phyloP scores from a whole-genome alignment of 2,888 invertebrate genomes.

The Brachyptera risi region DNA sequence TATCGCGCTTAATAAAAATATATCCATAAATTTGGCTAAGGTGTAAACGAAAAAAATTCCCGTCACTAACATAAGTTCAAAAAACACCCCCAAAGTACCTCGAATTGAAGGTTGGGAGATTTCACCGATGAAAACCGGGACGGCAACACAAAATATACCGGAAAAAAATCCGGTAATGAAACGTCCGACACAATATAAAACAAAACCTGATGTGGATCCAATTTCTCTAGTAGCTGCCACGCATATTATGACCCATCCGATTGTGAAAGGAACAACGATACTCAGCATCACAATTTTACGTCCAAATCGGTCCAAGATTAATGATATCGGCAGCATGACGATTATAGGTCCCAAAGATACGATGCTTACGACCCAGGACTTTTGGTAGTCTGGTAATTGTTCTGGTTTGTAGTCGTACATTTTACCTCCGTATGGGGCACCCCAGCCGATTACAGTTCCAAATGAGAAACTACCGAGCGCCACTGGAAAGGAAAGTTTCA shows the following conservation, averaged over 20 bases:
- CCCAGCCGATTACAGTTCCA: background rate
- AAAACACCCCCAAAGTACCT: constrained; percentile 80
- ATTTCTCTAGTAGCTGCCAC: too few relatives aligned
- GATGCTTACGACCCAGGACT: constrained; percentile 69
- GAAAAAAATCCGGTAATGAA: constrained; percentile 68
- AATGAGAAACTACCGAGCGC: background rate
- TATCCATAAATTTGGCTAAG: constrained; percentile 57
- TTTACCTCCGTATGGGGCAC: background rate
- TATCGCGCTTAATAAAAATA: constrained; percentile 60
- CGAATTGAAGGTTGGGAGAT: constrained; percentile 77
- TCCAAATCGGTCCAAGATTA: constrained; percentile 64
- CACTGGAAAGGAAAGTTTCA: background rate
- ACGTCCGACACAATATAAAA: too few relatives aligned
- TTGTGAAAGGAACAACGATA: constrained; percentile 60
- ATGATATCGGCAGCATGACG: constrained; percentile 68
- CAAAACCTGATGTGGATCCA: too few relatives aligned
- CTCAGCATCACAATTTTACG: constrained; percentile 64
- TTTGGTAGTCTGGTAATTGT: too few relatives aligned
- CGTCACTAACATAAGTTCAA: constrained; percentile 77
- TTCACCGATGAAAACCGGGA: constrained; percentile 81
- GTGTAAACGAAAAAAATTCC: constrained; percentile 54
- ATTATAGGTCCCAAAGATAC: constrained; percentile 67
- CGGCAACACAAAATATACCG: constrained; percentile 77
- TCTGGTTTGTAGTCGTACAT: background rate
- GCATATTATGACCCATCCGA: constrained; percentile 73